Base-by-base conservation (phyloP, 1,140 invertebrate genomes). In the Neodiprion fabricii region DNA sequence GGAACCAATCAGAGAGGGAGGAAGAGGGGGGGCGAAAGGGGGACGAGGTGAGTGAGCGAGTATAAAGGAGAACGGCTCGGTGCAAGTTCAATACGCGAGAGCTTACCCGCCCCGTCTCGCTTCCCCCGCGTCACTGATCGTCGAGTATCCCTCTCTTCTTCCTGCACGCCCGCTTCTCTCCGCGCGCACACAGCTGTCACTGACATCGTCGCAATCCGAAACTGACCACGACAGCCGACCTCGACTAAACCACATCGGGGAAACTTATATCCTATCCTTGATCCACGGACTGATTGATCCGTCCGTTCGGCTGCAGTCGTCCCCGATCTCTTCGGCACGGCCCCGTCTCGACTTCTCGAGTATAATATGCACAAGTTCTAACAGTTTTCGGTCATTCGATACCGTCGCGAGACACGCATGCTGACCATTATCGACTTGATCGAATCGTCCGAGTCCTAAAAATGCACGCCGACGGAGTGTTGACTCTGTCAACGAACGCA, bases 221-320 rank as follows among this genome's bases (percentile, higher is more conserved):
- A 87, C 87, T 87, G 87, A 87, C 87, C 86, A 80, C 85, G 84
- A 86, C 86, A 87, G 86, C 81, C 81, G 84, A 83, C 80, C 80
- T 84, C 82, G 79, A 79, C 21, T 73, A 12, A 75, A 81, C 85
- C 85, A 82, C 81, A 85, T 84, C 83, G 84, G 84, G 82, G 85
- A 85, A 86, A 87, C 86, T 85, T 86, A 85, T 86, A 84, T 87
- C 85, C 85, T 61, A 61, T 61, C 53, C 53, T 11, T 9, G 53
- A 61, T 40, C 11, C 79, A 81, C 83, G 83, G 85, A 86, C 79
- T 86, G 85, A 87, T 87, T 88, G 85, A 88, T 88, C 83, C 85
- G 85, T 87, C 86, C 77, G 82, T 83, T 83, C 28, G 28, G 3
- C 28, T 40, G 28, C 85, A 87, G 84, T 87, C 83, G 84, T 84